Conservation (phyloP, 2,797 vertebrate species). For the Anguilla marmorata region DNA sequence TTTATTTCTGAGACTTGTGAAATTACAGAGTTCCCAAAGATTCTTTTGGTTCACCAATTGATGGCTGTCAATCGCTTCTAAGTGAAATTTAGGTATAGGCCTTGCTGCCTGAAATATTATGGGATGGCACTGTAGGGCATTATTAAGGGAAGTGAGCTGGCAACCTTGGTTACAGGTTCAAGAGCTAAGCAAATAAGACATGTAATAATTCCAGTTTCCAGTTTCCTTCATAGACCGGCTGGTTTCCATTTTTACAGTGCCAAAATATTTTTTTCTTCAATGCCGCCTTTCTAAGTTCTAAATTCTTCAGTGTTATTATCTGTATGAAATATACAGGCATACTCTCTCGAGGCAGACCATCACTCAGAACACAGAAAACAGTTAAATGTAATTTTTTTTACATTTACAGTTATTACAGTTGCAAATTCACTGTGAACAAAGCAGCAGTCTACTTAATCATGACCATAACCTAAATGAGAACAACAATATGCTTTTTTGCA, state of each 20-base stretch:
- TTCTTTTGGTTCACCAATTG: background rate
- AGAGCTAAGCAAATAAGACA: background rate
- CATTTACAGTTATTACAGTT: background rate
- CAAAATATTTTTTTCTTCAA: constrained; percentile 3
- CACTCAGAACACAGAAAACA: background rate
- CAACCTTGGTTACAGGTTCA: background rate
- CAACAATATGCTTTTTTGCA: background rate
- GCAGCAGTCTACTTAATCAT: background rate
- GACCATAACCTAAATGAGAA: background rate
- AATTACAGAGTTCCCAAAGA: background rate
- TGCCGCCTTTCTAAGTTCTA: background rate
- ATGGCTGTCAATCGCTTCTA: background rate
- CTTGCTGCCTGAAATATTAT: background rate
- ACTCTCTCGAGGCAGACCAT: constrained; percentile 2
- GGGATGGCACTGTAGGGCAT: background rate
- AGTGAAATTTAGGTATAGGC: background rate
- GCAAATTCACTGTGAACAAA: background rate
- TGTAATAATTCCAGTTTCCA: background rate
- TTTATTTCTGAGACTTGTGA: background rate
- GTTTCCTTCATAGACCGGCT: constrained; percentile 4
- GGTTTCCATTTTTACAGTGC: constrained; percentile 12
- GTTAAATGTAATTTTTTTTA: background rate
- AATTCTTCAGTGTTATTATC: background rate
- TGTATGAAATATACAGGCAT: background rate
- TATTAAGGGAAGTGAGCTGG: background rate